phyloP scores from a whole-genome alignment of 2,888 invertebrate species.

The Hirtodrosophila duncani region DNA sequence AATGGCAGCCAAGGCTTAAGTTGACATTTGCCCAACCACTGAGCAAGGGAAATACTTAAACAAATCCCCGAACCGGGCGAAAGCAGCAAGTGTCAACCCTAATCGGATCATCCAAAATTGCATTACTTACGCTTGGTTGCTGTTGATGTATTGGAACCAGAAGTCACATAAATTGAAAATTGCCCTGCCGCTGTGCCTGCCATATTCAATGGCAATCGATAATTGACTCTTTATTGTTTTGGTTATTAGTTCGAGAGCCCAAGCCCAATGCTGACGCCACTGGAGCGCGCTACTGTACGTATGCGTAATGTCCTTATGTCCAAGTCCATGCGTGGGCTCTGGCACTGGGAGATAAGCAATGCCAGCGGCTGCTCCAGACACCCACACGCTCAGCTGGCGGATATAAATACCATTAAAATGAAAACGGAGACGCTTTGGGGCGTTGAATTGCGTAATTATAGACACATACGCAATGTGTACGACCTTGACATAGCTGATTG shows the following conservation, averaged over 20 bases:
- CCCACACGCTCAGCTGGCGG: neutral
- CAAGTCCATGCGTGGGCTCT: neutral
- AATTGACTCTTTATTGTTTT: conserved; percentile 20
- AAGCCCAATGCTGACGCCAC: too few species aligned
- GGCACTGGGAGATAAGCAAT: neutral
- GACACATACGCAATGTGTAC: conserved; percentile 3
- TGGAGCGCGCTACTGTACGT: conserved; percentile 31
- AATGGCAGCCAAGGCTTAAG: conserved; percentile 14
- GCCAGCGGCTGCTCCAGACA: neutral
- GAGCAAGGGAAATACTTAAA: conserved; percentile 4
- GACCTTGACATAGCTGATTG: conserved; percentile 12
- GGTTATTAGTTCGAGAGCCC: conserved; percentile 1
- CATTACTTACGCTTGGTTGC: conserved; percentile 60
- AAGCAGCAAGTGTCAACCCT: conserved; percentile 29
- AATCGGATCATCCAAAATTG: conserved; percentile 45
- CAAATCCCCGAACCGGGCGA: conserved; percentile 21
- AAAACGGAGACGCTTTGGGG: neutral
- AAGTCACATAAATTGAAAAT: conserved; percentile 38
- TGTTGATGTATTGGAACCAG: too few species aligned
- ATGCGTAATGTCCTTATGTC: conserved; percentile 38
- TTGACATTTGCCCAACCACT: conserved; percentile 3
- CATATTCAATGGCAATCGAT: conserved; percentile 48
- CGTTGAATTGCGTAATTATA: conserved; percentile 16
- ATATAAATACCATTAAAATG: conserved; percentile 11
- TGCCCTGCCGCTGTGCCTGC: conserved; percentile 10